These are phyloP conservation scores for Eremobia ochroleuca DNA, from an alignment of 2,888 invertebrate species.

Conservation along the genomic window DNA sequence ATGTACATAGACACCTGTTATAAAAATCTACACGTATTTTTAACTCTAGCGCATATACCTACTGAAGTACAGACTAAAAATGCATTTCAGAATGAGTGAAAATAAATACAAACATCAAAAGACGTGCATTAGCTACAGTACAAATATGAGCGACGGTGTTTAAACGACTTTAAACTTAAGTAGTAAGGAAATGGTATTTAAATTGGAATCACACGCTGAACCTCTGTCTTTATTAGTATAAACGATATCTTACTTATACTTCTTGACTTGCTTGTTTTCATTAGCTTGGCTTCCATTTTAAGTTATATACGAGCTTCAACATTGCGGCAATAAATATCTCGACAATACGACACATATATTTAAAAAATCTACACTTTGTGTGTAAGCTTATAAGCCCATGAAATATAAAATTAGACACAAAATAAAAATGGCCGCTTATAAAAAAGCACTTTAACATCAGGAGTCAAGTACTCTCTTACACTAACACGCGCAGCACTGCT, in stretches of 20 bases:
- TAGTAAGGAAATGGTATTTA: conserved; percentile 23
- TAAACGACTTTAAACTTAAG: conserved; percentile 43
- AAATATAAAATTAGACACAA: conserved; percentile 47
- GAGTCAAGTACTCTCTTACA: conserved; percentile 81
- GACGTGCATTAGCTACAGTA: conserved; percentile 25
- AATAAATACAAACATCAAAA: conserved; percentile 58
- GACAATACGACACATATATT: not conserved
- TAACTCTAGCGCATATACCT: conserved; percentile 53
- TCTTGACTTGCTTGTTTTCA: not conserved
- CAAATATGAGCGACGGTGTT: conserved; percentile 37
- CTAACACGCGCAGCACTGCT: conserved; percentile 43
- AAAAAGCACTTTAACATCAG: conserved; percentile 79
- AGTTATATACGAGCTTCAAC: not conserved
- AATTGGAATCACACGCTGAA: conserved; percentile 50
- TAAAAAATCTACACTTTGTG: not conserved
- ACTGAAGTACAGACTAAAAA: conserved; percentile 60
- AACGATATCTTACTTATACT: conserved; percentile 4
- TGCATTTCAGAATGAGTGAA: conserved; percentile 60
- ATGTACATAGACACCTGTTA: conserved; percentile 48
- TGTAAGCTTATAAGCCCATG: conserved; percentile 21
- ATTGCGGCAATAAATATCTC: conserved; percentile 5
- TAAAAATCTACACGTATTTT: conserved; percentile 36
- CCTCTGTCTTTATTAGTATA: conserved; percentile 7
- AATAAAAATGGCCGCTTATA: conserved; percentile 65
- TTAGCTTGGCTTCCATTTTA: conserved; percentile 4